Percentiles rank a stretch among this genome's conserved stretches.
Conservation (phyloP, 2,113 vertebrate species). For the Eclectus roratus region DNA sequence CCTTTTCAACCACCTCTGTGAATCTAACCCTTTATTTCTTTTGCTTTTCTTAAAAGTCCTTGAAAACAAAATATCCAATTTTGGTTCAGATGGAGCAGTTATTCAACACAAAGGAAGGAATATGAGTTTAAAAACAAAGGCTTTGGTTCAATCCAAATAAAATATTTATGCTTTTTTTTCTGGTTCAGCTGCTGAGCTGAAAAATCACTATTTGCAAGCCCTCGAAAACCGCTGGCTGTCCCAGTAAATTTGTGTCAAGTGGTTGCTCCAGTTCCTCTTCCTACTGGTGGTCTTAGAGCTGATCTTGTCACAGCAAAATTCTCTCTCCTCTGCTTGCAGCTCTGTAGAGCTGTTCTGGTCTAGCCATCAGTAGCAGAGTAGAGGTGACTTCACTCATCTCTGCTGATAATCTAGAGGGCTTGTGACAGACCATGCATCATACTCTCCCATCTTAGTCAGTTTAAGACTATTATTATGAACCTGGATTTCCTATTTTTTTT, state of each 20-base stretch:
- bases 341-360: background rate
- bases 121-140: background rate
- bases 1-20: background rate
- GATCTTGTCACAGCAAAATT: background rate
- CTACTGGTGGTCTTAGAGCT: background rate
- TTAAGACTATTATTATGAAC: background rate
- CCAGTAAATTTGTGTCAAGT: conserved; percentile 11
- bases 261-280: background rate
- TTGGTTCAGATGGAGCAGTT: background rate
- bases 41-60: background rate
- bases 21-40: background rate
- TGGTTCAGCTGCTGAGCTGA: conserved; percentile 13
- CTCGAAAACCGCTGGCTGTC: background rate
- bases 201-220: conserved; percentile 1
- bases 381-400: background rate
- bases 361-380: background rate
- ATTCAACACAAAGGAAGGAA: background rate
- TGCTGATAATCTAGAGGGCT: background rate
- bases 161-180: background rate
- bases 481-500: background rate
- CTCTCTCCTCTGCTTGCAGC: background rate
- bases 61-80: background rate
- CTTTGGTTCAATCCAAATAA: background rate
- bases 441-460: background rate
- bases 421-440: background rate